phyloP scores from a whole-genome alignment of 2,113 vertebrate species.

The Gnathonemus echidnorhynchus region DNA sequence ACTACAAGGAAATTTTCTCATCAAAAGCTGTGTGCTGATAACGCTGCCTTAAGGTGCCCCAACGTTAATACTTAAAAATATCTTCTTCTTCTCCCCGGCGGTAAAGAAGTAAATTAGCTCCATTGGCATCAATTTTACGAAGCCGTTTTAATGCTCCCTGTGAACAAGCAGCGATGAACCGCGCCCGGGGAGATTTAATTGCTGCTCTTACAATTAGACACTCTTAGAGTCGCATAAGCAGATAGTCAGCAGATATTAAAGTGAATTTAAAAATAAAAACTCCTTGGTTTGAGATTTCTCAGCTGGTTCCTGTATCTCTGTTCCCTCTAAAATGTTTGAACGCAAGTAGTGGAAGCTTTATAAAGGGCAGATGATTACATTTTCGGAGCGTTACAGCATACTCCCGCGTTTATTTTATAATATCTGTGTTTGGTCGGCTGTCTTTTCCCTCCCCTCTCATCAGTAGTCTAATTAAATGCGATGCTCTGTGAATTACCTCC shows the following conservation, averaged over 20 bases:
- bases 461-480: not conserved
- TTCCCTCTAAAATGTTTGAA: not conserved
- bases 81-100: not conserved
- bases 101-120: not conserved
- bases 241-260: not conserved
- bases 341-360: not conserved
- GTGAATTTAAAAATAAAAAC: not conserved
- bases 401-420: not conserved
- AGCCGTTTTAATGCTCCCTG: not conserved
- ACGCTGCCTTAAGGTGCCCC: not conserved
- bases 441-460: not conserved
- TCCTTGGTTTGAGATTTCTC: not conserved
- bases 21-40: not conserved
- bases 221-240: not conserved
- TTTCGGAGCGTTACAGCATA: not conserved
- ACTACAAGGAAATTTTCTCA: not conserved
- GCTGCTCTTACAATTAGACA: not conserved
- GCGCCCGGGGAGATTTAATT: not conserved
- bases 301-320: not conserved
- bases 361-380: not conserved
- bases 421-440: not conserved
- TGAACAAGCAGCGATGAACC: not conserved
- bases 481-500: not conserved
- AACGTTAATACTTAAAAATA: not conserved
- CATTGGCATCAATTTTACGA: not conserved